Conservation (phyloP, 1,140 invertebrate species). For the Episyrphus balteatus region DNA sequence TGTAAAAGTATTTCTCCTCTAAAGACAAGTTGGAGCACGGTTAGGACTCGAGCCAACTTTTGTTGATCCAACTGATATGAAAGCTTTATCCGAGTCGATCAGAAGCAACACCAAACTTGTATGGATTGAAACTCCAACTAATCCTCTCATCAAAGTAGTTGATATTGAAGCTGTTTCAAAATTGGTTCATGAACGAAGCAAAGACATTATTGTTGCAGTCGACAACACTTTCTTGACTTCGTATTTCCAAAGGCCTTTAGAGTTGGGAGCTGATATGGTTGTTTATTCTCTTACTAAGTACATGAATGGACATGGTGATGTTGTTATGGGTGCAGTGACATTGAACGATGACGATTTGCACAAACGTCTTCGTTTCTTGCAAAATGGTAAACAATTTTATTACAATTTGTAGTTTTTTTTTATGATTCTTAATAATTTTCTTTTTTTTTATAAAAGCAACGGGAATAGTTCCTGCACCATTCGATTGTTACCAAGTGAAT, state of each 20-base stretch:
- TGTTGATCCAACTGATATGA: conserved; percentile 65
- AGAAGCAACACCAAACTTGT: conserved; percentile 85
- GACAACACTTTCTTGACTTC: conserved; percentile 96
- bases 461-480: conserved; percentile 89
- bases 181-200: conserved; percentile 46
- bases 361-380: conserved; percentile 67
- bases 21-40: conserved; percentile 47
- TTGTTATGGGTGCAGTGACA: conserved; percentile 88
- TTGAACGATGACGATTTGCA: conserved; percentile 63
- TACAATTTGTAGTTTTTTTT: background rate
- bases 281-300: conserved; percentile 95
- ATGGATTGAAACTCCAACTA: conserved; percentile 98
- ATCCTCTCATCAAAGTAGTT: conserved; percentile 83
- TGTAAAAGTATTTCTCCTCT: too few relatives aligned
- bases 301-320: conserved; percentile 96
- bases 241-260: conserved; percentile 88
- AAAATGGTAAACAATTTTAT: conserved; percentile 60
- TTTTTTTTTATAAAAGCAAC: conserved; percentile 44
- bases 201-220: conserved; percentile 71
- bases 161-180: conserved; percentile 73
- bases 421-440: conserved; percentile 4
- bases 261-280: conserved; percentile 83
- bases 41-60: conserved; percentile 65
- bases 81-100: conserved; percentile 57
- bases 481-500: conserved; percentile 91